These are phyloP conservation scores for Luscinia megarhynchos DNA, from an alignment of 2,797 vertebrate genomes.

Conservation along the genomic window DNA sequence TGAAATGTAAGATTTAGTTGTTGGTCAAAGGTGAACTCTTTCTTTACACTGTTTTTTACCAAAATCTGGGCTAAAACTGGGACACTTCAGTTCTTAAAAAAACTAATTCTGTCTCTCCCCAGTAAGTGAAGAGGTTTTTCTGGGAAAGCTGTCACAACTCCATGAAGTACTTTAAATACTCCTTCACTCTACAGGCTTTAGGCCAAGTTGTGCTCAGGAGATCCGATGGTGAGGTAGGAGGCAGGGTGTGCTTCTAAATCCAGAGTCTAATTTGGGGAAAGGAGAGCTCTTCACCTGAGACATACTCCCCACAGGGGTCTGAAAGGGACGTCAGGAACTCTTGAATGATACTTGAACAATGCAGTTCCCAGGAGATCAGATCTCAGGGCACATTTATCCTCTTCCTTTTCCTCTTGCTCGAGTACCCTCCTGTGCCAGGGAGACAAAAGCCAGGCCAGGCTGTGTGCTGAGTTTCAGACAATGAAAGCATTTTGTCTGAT, in stretches of 20 bases:
- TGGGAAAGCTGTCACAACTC: background rate
- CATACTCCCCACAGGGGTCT: background rate
- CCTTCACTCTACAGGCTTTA: background rate
- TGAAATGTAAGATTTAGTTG: background rate
- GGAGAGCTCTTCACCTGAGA: background rate
- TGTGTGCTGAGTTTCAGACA: background rate
- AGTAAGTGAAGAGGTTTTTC: background rate
- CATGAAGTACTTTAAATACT: background rate
- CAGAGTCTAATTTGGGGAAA: background rate
- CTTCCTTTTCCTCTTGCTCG: background rate
- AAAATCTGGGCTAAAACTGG: background rate
- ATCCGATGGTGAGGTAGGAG: background rate
- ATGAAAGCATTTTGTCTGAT: background rate
- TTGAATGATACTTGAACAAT: background rate
- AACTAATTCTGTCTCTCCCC: background rate
- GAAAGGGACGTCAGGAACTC: background rate
- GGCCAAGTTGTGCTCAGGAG: background rate
- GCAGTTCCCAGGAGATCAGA: background rate
- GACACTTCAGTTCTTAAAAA: background rate
- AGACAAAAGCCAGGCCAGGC: accelerated
- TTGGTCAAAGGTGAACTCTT: background rate
- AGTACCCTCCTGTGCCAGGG: background rate
- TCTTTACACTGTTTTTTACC: background rate
- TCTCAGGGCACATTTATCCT: background rate
- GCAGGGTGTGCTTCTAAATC: background rate